Evolutionary conservation across 2,113 vertebrate species (phyloP).

Genomic region (Gymnocephalus cernua): DNA sequence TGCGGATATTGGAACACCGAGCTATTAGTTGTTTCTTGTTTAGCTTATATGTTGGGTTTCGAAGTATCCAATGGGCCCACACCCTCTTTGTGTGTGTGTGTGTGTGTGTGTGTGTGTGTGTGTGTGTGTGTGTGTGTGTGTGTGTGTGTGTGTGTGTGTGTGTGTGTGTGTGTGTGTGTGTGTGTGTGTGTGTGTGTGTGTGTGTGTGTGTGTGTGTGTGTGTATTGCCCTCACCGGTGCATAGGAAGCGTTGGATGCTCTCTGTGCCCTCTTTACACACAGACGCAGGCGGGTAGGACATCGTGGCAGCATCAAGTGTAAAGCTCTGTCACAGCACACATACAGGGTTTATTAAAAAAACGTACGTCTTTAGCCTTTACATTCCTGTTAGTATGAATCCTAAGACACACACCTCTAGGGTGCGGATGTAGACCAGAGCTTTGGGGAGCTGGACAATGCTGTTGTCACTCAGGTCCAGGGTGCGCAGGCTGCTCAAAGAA

Average conservation of each 20-base stretch:
- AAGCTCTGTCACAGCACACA: conserved; percentile 84
- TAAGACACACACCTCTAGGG: conserved; percentile 86
- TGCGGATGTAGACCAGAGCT: conserved; percentile 85
- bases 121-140: neutral
- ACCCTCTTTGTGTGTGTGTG: too few relatives aligned
- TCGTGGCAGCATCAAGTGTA: conserved; percentile 86
- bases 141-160: neutral
- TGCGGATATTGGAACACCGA: too few relatives aligned
- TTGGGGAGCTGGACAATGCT: conserved; percentile 85
- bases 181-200: neutral
- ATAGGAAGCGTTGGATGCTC: conserved; percentile 92
- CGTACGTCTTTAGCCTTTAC: too few relatives aligned
- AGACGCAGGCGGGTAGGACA: conserved; percentile 88
- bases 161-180: neutral
- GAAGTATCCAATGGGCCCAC: too few relatives aligned
- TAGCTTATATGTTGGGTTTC: too few relatives aligned
- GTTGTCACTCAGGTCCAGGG: conserved; percentile 90
- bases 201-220: neutral
- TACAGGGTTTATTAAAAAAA: neutral
- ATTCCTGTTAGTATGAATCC: neutral
- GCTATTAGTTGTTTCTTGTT: too few relatives aligned
- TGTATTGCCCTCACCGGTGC: conserved; percentile 82
- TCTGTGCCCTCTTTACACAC: conserved; percentile 89
- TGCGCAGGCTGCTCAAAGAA: conserved; percentile 86
- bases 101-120: neutral